Evolutionary conservation across 2,888 invertebrate species (phyloP).

Genomic region (Leptothorax acervorum): DNA sequence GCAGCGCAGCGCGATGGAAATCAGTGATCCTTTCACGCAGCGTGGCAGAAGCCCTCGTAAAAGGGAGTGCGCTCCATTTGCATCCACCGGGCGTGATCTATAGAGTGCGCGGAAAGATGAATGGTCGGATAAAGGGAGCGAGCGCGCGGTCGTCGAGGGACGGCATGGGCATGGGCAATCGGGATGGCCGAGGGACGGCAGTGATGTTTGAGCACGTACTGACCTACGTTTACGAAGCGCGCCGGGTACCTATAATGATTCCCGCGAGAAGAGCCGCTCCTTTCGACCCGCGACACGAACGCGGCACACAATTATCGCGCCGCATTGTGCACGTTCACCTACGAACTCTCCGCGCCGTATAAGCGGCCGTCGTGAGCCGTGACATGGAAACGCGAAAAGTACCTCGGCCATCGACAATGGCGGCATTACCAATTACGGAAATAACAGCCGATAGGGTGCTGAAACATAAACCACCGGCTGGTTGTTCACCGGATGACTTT

Average conservation of each 20-base stretch:
- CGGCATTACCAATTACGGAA: slow-evolving; percentile 18
- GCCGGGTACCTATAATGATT: slow-evolving; percentile 21
- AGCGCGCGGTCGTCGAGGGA: slow-evolving; percentile 13
- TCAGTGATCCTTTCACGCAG: slow-evolving; percentile 60
- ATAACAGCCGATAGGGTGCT: background rate
- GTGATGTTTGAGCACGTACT: slow-evolving; percentile 51
- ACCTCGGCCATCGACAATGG: background rate
- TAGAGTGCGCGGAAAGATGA: slow-evolving; percentile 56
- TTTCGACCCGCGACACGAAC: slow-evolving; percentile 33
- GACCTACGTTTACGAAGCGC: slow-evolving; percentile 35
- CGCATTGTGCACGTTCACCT: slow-evolving; percentile 37
- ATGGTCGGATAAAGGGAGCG: slow-evolving; percentile 58
- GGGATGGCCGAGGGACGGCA: slow-evolving; percentile 39
- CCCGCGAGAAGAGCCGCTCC: background rate
- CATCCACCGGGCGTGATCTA: slow-evolving; percentile 57
- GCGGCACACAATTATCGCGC: slow-evolving; percentile 46
- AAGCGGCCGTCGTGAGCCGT: slow-evolving; percentile 2
- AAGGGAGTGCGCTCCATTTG: slow-evolving; percentile 60
- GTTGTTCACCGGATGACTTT: background rate
- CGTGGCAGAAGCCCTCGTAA: slow-evolving; percentile 54
- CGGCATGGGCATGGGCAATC: too few species aligned
- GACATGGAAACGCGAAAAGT: slow-evolving; percentile 30
- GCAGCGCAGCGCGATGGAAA: slow-evolving; percentile 52
- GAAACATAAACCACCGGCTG: slow-evolving; percentile 16
- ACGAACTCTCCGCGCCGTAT: slow-evolving; percentile 31